These are phyloP conservation scores for Copidosoma floridanum DNA, from an alignment of 1,140 invertebrate genomes.

Conservation along the genomic window DNA sequence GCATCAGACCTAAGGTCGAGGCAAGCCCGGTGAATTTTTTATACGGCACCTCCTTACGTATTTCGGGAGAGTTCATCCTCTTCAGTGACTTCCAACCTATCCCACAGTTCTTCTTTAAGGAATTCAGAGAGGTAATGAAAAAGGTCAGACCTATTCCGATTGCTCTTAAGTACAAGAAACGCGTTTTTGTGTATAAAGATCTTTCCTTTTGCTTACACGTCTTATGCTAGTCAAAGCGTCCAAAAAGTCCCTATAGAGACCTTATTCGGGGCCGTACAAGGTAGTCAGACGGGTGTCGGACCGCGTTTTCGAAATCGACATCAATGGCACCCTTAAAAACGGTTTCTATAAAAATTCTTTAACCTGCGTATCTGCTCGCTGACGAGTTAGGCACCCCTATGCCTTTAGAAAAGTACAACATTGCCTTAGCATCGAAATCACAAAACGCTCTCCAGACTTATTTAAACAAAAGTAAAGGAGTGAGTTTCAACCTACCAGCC, in stretches of 20 bases:
- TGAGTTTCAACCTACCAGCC: too few relatives aligned
- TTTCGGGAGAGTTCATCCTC: slow-evolving; percentile 43
- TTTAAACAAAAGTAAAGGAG: too few relatives aligned
- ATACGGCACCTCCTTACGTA: slow-evolving; percentile 34
- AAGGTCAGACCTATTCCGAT: background rate
- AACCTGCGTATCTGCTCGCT: too few relatives aligned
- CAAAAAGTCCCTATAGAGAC: slow-evolving; percentile 5
- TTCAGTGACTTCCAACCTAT: background rate
- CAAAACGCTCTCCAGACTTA: too few relatives aligned
- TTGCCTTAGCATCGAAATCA: too few relatives aligned
- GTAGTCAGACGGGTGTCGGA: background rate
- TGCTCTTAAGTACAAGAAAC: background rate
- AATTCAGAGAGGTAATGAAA: slow-evolving; percentile 21
- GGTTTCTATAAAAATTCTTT: too few relatives aligned
- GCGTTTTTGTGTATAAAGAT: background rate
- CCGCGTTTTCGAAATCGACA: background rate
- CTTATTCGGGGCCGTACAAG: slow-evolving; percentile 4
- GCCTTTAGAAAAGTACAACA: too few relatives aligned
- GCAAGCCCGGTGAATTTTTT: slow-evolving; percentile 39
- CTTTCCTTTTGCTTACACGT: background rate
- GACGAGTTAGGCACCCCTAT: too few relatives aligned
- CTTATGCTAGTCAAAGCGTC: background rate
- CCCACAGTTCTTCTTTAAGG: slow-evolving; percentile 13
- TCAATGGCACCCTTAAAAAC: slow-evolving; percentile 8
- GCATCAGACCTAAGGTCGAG: slow-evolving; percentile 24